phyloP scores from a whole-genome alignment of 2,113 vertebrate genomes.

The Python bivittatus region DNA sequence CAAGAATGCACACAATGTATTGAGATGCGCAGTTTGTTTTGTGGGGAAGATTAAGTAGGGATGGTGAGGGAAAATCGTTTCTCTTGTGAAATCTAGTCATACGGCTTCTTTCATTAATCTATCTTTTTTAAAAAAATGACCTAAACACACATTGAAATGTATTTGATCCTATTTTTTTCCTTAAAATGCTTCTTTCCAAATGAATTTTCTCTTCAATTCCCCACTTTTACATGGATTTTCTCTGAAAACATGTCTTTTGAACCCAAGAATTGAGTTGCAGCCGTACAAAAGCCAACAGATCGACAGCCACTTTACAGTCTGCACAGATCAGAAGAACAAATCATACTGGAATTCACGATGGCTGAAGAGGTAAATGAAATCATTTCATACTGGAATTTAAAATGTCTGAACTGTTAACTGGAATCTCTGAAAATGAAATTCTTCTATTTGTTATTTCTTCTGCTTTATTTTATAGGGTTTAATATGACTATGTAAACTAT shows the following conservation, averaged over 20 bases:
- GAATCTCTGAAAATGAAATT: not conserved
- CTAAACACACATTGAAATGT: not conserved
- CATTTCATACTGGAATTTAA: not conserved
- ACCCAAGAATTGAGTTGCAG: not conserved
- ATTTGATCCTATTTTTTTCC: not conserved
- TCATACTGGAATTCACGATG: not conserved
- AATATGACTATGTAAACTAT: not conserved
- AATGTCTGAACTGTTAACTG: not conserved
- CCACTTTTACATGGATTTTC: not conserved
- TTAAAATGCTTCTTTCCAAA: not conserved
- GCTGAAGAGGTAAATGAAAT: not conserved
- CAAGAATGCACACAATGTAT: not conserved
- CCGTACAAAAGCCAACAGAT: not conserved
- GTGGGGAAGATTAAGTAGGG: not conserved
- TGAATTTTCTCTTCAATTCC: not conserved
- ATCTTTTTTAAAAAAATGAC: not conserved
- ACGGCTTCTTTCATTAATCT: not conserved
- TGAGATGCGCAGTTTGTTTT: not conserved
- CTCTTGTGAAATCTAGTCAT: not conserved
- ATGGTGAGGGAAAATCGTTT: not conserved
- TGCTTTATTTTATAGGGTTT: not conserved
- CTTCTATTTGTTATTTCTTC: not conserved
- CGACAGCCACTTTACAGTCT: not conserved
- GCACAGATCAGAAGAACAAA: not conserved
- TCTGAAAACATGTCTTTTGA: not conserved